Evolutionary conservation across 64 coral and sea anemone genomes (phyloP).

Genomic region (Catalaphyllia jardinei): DNA sequence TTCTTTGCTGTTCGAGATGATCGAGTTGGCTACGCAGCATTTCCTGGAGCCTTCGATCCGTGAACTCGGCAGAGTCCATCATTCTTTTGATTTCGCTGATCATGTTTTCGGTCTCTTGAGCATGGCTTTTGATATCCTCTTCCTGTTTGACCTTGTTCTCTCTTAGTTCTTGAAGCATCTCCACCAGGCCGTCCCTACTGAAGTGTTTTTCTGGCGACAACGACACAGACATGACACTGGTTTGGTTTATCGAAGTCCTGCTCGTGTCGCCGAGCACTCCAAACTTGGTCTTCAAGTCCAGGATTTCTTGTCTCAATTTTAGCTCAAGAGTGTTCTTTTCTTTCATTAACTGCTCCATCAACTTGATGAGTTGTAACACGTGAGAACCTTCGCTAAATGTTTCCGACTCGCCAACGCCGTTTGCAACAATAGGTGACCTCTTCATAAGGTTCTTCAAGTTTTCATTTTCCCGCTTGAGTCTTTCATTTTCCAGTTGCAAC

Average conservation of each 20-base stretch:
- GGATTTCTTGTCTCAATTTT: constrained; percentile 81
- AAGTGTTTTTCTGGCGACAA: constrained; percentile 60
- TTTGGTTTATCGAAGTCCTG: constrained; percentile 14
- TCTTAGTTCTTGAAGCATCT: constrained; percentile 66
- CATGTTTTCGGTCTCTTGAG: constrained; percentile 83
- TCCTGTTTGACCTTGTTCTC: constrained; percentile 80
- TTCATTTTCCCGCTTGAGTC: constrained; percentile 75
- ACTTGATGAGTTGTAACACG: constrained; percentile 80
- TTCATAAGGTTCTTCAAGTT: constrained; percentile 58
- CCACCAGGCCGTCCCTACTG: constrained; percentile 52
- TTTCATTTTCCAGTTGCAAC: constrained; percentile 67
- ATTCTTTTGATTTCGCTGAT: constrained; percentile 77
- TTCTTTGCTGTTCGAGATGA: constrained; percentile 79
- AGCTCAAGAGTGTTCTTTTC: constrained; percentile 84
- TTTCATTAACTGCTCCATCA: constrained; percentile 92
- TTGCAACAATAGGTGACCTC: neutral
- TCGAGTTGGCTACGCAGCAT: constrained; percentile 67
- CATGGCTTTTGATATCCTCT: constrained; percentile 77
- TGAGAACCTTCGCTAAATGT: constrained; percentile 49
- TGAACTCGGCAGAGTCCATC: constrained; percentile 75
- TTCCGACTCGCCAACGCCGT: constrained; percentile 46
- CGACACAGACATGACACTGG: constrained; percentile 32
- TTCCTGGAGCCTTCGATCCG: constrained; percentile 67
- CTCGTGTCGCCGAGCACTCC: constrained; percentile 44
- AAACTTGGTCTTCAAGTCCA: constrained; percentile 80